Conservation (phyloP, 2,888 invertebrate genomes). For the Plusia festucae region DNA sequence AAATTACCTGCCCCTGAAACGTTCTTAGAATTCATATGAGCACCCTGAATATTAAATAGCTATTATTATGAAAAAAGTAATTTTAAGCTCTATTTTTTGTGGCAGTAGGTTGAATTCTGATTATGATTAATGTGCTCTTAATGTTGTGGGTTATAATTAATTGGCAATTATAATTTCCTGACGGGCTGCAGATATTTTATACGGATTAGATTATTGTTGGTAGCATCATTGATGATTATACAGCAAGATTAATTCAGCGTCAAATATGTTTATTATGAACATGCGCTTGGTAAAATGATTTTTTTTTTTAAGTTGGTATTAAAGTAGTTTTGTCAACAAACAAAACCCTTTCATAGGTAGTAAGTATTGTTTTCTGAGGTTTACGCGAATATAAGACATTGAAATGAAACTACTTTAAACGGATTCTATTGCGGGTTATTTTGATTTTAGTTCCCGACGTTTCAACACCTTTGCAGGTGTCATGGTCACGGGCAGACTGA, state of each 20-base stretch:
- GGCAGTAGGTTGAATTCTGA: background rate
- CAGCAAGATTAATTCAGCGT: background rate
- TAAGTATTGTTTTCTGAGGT: too few species aligned
- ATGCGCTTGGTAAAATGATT: background rate
- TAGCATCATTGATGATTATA: background rate
- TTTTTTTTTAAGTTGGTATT: too few species aligned
- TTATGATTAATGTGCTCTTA: background rate
- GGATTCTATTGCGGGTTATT: too few species aligned
- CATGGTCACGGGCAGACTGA: too few species aligned
- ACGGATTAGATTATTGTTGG: slow-evolving; percentile 1
- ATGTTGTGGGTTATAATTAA: background rate
- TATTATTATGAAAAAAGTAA: background rate
- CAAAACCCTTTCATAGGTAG: too few species aligned
- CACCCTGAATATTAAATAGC: slow-evolving; percentile 4
- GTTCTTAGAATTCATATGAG: slow-evolving; percentile 1
- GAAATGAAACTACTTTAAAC: too few species aligned
- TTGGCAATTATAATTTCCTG: background rate
- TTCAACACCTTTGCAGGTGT: too few species aligned
- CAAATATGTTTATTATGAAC: too few species aligned
- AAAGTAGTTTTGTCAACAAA: too few species aligned
- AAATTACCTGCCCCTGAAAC: background rate
- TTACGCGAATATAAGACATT: too few species aligned
- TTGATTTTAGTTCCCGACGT: too few species aligned
- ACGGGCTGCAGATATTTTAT: slow-evolving; percentile 1
- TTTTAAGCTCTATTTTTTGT: slow-evolving; percentile 3